Base-by-base conservation (phyloP, 2,888 invertebrate genomes). In the Myopa testacea region DNA sequence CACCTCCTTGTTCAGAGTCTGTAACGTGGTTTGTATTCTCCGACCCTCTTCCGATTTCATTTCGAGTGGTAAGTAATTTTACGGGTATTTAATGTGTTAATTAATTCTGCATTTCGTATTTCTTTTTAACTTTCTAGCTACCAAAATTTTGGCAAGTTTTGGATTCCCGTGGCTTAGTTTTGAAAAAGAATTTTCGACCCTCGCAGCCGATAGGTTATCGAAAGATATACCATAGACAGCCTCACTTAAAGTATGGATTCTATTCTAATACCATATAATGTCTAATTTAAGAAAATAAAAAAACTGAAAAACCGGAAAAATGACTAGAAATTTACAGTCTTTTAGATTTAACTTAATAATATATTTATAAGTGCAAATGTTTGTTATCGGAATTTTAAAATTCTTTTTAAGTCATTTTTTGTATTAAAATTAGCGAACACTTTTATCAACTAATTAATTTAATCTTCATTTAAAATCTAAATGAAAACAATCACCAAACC, bases 11-110 rank as follows among this genome's bases (percentile, higher is more conserved):
- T 85, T 92, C 92, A 72, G 94, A 95, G 83, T 91, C 91, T 0
- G 94, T 95, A 60, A 91, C 91, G 8, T 95, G 95, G 94, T 93
- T 93, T 40, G 91, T 95, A 0, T 91, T 93, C 78, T 89, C 90
- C 0, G 89, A 91, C n/a, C 90, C 90, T n/a, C 82, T 92, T 50
- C 90, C 91, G 0, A 90, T 93, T 78, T 84, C 87, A 0, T 80
- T 83, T 12, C 71, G 69, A 19, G 84, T 86, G 78, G 85, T 85
- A 81, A 78, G 79, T 40, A 50, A 37, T 71, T 34, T 16, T 67
- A 7, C 50, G 34, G 14, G 0, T 63, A 5, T 63, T 60, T 38
- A 37, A 38, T 40, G 7, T 26, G 55, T 50, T 40, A n/a, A 45
- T 26, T 19, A 1, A 38, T 40, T 40, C 1, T 26, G 37, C 26